A percentile compares a stretch with the other conserved stretches of the same genome.
These are phyloP conservation scores for Sinosuthora webbiana DNA, from an alignment of 2,113 vertebrate genomes.

Conservation along the genomic window DNA sequence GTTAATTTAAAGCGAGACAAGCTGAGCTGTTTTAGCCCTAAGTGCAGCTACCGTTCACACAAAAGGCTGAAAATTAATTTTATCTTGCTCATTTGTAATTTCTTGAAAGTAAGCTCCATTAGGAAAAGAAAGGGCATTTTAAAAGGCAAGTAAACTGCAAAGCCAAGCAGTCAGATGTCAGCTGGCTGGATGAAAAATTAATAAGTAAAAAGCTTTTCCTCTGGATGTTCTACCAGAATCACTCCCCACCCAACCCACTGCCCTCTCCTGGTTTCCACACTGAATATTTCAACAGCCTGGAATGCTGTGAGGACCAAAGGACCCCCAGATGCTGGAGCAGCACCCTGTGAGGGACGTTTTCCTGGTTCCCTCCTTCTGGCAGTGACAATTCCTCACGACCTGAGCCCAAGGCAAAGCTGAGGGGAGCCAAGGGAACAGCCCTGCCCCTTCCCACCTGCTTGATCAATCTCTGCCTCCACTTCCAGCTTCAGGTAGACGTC, in stretches of 20 bases:
- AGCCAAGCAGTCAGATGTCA: neutral
- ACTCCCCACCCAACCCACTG: neutral
- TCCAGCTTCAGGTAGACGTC: conserved; percentile 96
- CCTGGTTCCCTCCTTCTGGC: neutral
- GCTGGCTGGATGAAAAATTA: neutral
- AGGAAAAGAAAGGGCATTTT: neutral
- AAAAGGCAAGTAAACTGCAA: neutral
- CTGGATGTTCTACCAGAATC: neutral
- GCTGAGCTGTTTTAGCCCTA: neutral
- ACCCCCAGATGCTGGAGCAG: neutral
- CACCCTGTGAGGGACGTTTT: accelerated
- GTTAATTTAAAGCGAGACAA: neutral
- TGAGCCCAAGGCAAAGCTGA: accelerated
- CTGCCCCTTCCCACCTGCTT: conserved; percentile 78
- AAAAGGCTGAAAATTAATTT: neutral
- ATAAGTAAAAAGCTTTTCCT: neutral
- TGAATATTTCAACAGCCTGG: neutral
- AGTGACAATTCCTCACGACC: neutral
- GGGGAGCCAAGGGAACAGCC: neutral
- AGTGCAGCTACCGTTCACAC: neutral
- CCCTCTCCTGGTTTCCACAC: neutral
- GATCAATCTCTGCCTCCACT: conserved; percentile 91
- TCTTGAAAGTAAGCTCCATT: neutral
- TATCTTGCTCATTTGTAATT: neutral
- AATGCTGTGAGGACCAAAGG: accelerated